These are phyloP conservation scores for Protonemura montana DNA, from an alignment of 2,888 invertebrate genomes.

Conservation along the genomic window DNA sequence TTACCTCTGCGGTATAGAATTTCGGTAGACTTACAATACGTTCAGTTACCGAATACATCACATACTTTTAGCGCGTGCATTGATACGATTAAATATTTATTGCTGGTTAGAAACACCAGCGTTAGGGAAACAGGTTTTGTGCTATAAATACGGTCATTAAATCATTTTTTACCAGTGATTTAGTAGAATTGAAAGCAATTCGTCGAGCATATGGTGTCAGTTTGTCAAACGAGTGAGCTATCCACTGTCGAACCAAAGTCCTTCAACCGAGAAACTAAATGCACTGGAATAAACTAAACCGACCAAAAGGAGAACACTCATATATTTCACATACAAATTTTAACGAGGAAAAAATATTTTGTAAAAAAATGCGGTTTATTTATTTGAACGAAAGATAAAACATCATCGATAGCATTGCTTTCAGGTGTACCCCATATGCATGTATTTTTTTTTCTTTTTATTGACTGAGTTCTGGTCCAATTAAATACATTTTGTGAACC, in stretches of 20 bases:
- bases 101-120: not conserved
- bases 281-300: not conserved
- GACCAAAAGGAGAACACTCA: not conserved
- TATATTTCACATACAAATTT: not conserved
- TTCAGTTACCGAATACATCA: no score
- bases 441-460: no score
- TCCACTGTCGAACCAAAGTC: not conserved
- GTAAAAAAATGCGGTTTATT: no score
- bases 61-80: not conserved
- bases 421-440: no score
- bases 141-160: not conserved
- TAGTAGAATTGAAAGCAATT: not conserved
- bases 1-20: not conserved
- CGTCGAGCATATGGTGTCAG: not conserved
- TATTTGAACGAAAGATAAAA: no score
- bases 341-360: no score
- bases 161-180: slow-evolving; percentile 1
- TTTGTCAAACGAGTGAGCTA: not conserved
- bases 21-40: no score
- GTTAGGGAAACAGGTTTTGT: not conserved
- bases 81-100: not conserved
- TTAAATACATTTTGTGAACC: no score
- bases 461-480: no score
- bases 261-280: not conserved
- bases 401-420: no score